These are phyloP conservation scores for Schizaphis graminum DNA, from an alignment of 2,888 invertebrate species.

Conservation along the genomic window DNA sequence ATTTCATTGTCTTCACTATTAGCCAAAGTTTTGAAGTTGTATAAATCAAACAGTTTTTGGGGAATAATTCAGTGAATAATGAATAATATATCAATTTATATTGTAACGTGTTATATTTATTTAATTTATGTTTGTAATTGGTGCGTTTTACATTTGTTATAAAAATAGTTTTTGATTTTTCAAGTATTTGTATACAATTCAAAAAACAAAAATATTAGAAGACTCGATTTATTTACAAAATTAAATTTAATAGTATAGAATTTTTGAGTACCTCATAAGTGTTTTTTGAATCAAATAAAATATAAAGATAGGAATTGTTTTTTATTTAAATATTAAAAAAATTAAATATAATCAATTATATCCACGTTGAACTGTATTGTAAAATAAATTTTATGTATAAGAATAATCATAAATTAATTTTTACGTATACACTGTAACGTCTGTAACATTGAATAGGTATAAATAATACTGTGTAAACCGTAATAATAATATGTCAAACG, in stretches of 20 bases:
- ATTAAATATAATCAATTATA: neutral
- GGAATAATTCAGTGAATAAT: neutral
- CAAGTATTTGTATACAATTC: too few relatives aligned
- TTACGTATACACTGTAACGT: too few relatives aligned
- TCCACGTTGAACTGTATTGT: neutral
- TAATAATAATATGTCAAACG: neutral
- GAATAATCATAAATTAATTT: neutral
- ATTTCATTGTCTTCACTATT: neutral
- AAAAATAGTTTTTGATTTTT: too few relatives aligned
- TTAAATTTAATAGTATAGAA: too few relatives aligned
- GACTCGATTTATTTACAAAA: too few relatives aligned
- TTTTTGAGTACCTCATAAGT: neutral
- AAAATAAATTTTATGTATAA: neutral
- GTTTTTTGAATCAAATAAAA: neutral
- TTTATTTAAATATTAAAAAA: neutral
- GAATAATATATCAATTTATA: too few relatives aligned
- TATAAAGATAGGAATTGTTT: neutral
- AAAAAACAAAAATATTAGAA: too few relatives aligned
- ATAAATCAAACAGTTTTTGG: neutral
- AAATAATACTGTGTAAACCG: too few relatives aligned
- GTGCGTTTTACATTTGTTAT: neutral
- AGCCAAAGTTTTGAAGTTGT: neutral
- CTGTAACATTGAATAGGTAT: too few relatives aligned
- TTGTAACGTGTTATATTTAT: neutral
- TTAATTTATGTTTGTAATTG: neutral